phyloP scores from a whole-genome alignment of 2,797 vertebrate species.

The Falco berigora region DNA sequence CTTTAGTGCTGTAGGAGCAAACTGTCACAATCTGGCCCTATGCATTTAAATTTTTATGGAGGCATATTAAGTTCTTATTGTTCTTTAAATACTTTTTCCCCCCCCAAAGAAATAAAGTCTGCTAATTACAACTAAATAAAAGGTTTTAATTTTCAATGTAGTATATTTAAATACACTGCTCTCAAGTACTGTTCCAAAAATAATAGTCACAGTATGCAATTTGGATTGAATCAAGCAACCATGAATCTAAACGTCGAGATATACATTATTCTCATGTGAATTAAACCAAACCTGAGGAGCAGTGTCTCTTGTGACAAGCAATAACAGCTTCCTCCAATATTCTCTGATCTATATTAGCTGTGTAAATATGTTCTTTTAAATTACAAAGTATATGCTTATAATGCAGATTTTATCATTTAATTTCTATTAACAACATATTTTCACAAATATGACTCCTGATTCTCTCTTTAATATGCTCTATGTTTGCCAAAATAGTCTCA shows the following conservation, averaged over 20 bases:
- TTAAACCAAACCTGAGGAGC: background rate
- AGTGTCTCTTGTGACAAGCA: background rate
- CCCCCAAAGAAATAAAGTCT: background rate
- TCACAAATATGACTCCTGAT: background rate
- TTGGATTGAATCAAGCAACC: background rate
- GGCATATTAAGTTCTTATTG: background rate
- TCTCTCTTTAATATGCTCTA: background rate
- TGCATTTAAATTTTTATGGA: background rate
- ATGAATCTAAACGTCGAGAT: background rate
- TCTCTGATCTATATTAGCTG: background rate
- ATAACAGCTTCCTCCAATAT: background rate
- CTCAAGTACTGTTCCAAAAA: background rate
- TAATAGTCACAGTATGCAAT: background rate
- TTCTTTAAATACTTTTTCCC: background rate
- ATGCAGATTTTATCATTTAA: background rate
- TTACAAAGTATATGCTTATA: background rate
- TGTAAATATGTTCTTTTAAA: background rate
- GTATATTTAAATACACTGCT: background rate
- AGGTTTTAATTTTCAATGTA: background rate
- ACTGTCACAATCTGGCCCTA: background rate
- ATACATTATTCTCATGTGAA: background rate
- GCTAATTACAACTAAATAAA: constrained; percentile 7
- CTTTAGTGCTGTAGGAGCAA: background rate
- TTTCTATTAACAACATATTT: background rate
- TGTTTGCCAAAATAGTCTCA: background rate